A percentile compares a stretch with the other conserved stretches of the same genome.
phyloP scores from a whole-genome alignment of 2,888 invertebrate species.

The Dynastes grantii region DNA sequence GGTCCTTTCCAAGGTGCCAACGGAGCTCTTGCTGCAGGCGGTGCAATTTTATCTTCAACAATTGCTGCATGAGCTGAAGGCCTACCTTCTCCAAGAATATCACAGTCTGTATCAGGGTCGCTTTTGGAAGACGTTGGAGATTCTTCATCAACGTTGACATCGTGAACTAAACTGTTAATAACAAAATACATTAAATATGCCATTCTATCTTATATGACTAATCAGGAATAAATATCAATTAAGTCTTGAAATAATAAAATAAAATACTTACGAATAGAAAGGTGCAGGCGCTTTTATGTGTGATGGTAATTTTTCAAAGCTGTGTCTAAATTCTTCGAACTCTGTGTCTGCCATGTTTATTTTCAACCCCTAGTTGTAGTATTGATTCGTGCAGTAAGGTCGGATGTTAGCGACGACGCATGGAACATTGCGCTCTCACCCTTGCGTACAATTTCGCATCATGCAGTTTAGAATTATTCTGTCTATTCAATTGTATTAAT shows the following conservation, averaged over 20 bases:
- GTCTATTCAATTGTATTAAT: conserved; percentile 61
- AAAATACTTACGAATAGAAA: conserved; percentile 90
- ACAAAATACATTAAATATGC: conserved; percentile 29
- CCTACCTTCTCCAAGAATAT: conserved; percentile 62
- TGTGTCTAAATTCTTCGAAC: conserved; percentile 93
- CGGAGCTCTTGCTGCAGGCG: conserved; percentile 42
- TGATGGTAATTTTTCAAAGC: conserved; percentile 87
- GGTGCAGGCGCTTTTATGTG: conserved; percentile 85
- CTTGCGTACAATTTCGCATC: conserved; percentile 38
- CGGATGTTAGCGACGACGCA: conserved; percentile 52
- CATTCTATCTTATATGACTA: background rate
- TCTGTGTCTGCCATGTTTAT: conserved; percentile 92
- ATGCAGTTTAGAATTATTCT: conserved; percentile 36
- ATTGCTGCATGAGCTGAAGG: conserved; percentile 52
- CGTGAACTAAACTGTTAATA: conserved; percentile 83
- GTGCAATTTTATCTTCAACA: conserved; percentile 46
- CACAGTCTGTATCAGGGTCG: conserved; percentile 76
- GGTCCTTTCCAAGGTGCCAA: conserved; percentile 59
- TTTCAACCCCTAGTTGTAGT: conserved; percentile 58
- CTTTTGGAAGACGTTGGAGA: conserved; percentile 86
- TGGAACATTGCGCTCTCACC: conserved; percentile 42
- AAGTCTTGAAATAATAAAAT: conserved; percentile 51
- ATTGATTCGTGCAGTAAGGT: conserved; percentile 53
- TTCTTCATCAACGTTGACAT: conserved; percentile 86
- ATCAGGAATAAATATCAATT: background rate